Percentiles rank a stretch among this genome's conserved stretches.
Conservation (phyloP, 2,888 invertebrate species). For the Drosophila falleni region DNA sequence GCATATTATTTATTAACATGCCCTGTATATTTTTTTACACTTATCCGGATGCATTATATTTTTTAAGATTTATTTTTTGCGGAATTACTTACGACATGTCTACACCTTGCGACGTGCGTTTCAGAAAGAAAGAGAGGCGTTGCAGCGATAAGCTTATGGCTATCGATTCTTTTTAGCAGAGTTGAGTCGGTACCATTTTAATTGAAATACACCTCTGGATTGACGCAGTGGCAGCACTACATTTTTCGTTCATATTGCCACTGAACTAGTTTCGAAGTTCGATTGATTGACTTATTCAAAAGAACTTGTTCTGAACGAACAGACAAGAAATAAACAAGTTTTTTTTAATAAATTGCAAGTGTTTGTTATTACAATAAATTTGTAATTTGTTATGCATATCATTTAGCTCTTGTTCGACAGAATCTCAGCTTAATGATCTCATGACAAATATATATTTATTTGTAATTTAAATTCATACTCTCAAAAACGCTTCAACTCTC, state of each 20-base stretch:
- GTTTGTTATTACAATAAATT: conserved; percentile 6
- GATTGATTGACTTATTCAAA: background rate
- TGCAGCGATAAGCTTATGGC: background rate
- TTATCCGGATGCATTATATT: conserved; percentile 38
- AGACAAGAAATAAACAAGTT: conserved; percentile 43
- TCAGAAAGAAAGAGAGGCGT: conserved; percentile 64
- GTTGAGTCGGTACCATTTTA: conserved; percentile 16
- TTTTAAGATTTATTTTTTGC: conserved; percentile 43
- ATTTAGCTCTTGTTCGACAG: background rate
- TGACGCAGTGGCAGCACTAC: conserved; percentile 36
- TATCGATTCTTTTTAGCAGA: conserved; percentile 25
- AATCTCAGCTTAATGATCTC: conserved; percentile 9
- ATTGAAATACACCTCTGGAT: background rate
- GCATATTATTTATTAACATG: background rate
- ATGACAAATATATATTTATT: background rate
- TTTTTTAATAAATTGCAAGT: conserved; percentile 25
- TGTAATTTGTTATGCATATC: background rate
- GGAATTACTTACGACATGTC: conserved; percentile 82
- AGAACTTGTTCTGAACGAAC: conserved; percentile 4
- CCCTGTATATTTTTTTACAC: conserved; percentile 9
- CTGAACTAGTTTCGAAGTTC: background rate
- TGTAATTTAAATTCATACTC: background rate
- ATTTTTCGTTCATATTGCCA: background rate
- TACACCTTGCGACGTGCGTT: conserved; percentile 64
- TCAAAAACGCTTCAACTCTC: background rate